A percentile compares a stretch with the other conserved stretches of the same genome.
Conservation (phyloP, 2,797 vertebrate species). For the Gephyroberyx darwinii region DNA sequence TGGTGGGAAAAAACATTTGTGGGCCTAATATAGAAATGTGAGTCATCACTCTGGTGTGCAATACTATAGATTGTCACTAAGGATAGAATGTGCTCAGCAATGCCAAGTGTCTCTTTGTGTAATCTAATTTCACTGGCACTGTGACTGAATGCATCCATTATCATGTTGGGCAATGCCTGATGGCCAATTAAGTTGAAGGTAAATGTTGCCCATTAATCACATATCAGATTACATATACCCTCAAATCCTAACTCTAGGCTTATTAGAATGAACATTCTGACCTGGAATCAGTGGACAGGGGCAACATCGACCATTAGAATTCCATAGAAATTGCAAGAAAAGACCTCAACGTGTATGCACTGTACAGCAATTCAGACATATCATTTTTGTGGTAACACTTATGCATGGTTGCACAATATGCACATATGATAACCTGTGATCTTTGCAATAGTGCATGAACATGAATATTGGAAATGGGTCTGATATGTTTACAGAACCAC, state of each 20-base stretch:
- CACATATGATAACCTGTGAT: conserved; percentile 54
- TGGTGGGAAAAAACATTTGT: conserved; percentile 1
- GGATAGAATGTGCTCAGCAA: conserved; percentile 28
- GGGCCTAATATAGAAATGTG: conserved; percentile 8
- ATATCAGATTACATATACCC: conserved; percentile 22
- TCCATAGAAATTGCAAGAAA: conserved; percentile 18
- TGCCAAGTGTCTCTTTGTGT: conserved; percentile 47
- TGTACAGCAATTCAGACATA: conserved; percentile 50
- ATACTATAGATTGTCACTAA: conserved; percentile 19
- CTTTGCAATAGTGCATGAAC: conserved; percentile 73
- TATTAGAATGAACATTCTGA: conserved; percentile 3
- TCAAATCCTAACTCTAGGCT: conserved; percentile 1
- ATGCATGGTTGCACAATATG: conserved; percentile 69
- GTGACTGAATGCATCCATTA: conserved; percentile 51
- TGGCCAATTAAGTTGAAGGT: conserved; percentile 37
- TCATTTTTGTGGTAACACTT: conserved; percentile 54
- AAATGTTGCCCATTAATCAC: conserved; percentile 42
- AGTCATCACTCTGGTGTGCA: conserved; percentile 34
- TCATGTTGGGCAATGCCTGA: conserved; percentile 52
- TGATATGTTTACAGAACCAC: conserved; percentile 71
- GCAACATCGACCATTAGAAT: conserved; percentile 40
- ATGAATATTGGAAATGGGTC: conserved; percentile 80
- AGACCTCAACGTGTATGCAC: conserved; percentile 24
- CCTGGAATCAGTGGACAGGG: background rate
- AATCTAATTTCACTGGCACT: conserved; percentile 44